Evolutionary conservation across 35 echinoderm and acorn worm genomes (phyloP).

Genomic region (Patiria miniata): DNA sequence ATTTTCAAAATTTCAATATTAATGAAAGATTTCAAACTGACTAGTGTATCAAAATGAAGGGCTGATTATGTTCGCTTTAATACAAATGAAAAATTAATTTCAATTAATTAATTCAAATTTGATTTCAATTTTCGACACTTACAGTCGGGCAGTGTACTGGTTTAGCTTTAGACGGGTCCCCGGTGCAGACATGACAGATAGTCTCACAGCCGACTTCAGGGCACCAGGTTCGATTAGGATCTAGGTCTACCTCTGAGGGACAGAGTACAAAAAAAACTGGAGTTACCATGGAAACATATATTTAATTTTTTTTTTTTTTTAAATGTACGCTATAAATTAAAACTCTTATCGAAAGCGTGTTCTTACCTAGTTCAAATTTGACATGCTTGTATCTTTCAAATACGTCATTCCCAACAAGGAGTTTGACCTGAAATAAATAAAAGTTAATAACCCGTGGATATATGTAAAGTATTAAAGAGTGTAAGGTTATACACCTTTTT

Average conservation of each 20-base stretch:
- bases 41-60: no score
- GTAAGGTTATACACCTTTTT: no score
- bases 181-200: constrained; percentile 80
- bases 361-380: constrained; percentile 85
- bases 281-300: not conserved
- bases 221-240: constrained; percentile 91
- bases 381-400: constrained; percentile 84
- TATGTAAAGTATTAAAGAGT: not conserved
- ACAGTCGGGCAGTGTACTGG: constrained; percentile 86
- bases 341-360: not conserved
- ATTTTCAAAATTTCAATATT: no score
- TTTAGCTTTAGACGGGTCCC: constrained; percentile 70
- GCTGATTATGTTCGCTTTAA: no score
- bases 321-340: no score
- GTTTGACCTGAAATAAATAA: constrained; percentile 60
- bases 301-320: no score
- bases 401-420: constrained; percentile 62
- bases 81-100: no score
- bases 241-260: constrained; percentile 92
- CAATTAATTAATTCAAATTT: no score
- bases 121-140: not conserved
- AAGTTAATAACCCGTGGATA: not conserved
- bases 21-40: no score
- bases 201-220: constrained; percentile 96
- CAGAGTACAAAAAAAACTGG: constrained; percentile 5